Evolutionary conservation across 2,113 vertebrate species (phyloP).

Genomic region (Bubo bubo): DNA sequence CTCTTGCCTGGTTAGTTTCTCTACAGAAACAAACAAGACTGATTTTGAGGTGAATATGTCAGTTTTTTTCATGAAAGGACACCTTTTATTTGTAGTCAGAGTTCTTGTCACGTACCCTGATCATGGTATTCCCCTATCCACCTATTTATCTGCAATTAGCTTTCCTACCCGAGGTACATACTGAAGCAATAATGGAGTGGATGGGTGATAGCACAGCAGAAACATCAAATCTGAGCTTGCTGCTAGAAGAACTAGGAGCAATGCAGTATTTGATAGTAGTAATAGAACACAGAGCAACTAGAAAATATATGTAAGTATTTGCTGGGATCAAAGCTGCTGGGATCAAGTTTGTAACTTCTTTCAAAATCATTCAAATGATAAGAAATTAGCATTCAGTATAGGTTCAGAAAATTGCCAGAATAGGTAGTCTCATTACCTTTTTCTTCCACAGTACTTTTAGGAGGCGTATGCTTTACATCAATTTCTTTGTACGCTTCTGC

Average conservation of each 20-base stretch:
- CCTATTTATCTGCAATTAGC: not conserved
- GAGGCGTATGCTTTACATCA: not conserved
- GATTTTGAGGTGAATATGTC: not conserved
- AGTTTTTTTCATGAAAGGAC: not conserved
- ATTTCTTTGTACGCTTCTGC: slow-evolving; percentile 18
- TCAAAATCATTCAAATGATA: not conserved
- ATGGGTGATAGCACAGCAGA: not conserved
- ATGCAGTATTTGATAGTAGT: not conserved
- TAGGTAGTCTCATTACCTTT: slow-evolving; percentile 54
- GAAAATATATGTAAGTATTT: not conserved
- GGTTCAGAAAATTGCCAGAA: not conserved
- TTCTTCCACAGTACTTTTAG: slow-evolving; percentile 3
- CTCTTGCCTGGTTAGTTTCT: not conserved
- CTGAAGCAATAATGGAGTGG: not conserved
- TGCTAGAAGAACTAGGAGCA: not conserved
- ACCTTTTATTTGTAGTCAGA: not conserved
- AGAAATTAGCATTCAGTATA: not conserved
- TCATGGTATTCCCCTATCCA: not conserved
- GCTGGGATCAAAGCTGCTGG: not conserved
- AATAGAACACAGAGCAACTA: not conserved
- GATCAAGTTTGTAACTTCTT: not conserved
- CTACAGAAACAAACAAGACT: not conserved
- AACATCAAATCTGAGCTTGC: not conserved
- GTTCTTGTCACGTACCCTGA: not conserved
- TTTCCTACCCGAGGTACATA: not conserved